These are phyloP conservation scores for Myrmecophaga tridactyla DNA, from an alignment of 2,113 vertebrate species.

Conservation along the genomic window DNA sequence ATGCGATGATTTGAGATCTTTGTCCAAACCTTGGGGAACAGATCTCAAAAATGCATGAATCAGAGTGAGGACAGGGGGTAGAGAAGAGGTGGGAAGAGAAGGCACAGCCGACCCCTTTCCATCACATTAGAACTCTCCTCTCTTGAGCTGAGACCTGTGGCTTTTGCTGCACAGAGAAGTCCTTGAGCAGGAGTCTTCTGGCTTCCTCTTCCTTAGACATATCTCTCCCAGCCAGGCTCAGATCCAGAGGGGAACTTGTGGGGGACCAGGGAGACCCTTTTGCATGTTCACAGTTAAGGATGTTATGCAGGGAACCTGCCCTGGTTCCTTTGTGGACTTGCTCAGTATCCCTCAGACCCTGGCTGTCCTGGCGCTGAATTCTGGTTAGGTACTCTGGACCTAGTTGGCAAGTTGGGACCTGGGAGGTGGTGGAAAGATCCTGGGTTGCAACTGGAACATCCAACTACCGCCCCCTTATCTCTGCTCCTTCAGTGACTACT, in stretches of 20 bases:
- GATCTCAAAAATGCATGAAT: background rate
- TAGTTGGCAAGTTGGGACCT: background rate
- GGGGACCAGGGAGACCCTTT: background rate
- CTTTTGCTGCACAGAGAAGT: background rate
- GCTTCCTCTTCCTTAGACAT: background rate
- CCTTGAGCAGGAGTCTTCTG: conserved; percentile 40
- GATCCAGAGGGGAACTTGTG: background rate
- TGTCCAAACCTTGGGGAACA: background rate
- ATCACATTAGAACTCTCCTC: background rate
- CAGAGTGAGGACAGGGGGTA: background rate
- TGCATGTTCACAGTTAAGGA: rapidly evolving
- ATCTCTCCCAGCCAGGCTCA: background rate
- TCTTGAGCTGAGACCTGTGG: background rate
- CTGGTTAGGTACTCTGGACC: background rate
- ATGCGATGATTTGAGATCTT: conserved; percentile 40
- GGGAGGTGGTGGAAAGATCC: no score
- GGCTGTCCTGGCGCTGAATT: background rate
- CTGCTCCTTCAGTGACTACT: background rate
- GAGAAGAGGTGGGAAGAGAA: background rate
- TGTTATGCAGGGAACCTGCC: background rate
- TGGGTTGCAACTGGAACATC: background rate
- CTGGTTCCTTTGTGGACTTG: background rate
- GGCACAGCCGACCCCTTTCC: background rate
- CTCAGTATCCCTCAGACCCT: background rate
- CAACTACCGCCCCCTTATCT: background rate